A percentile compares a stretch with the other conserved stretches of the same genome.
Conservation (phyloP, 2,888 invertebrate genomes). For the Parascotia fuliginaria region DNA sequence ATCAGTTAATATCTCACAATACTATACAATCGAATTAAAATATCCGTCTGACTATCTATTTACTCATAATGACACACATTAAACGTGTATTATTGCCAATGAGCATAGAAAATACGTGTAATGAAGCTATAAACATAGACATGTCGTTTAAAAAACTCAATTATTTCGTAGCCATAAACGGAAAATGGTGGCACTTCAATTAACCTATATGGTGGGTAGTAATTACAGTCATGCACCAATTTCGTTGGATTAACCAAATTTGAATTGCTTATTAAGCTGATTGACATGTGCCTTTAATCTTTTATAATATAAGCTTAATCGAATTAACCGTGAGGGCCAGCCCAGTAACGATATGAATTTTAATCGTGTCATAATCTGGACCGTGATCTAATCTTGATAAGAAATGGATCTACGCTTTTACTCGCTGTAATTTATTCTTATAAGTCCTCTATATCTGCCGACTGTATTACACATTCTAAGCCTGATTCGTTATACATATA, state of each 20-base stretch:
- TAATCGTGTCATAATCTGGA: constrained; percentile 55
- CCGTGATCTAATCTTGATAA: constrained; percentile 62
- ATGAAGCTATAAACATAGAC: constrained; percentile 42
- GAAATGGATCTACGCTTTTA: constrained; percentile 55
- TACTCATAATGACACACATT: constrained; percentile 4
- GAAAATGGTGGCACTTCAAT: constrained; percentile 48
- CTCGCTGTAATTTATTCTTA: constrained; percentile 59
- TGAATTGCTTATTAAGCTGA: constrained; percentile 81
- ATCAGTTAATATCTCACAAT: not conserved
- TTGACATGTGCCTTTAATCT: constrained; percentile 75
- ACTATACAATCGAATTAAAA: not conserved
- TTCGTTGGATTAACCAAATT: constrained; percentile 77
- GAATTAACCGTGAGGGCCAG: constrained; percentile 50
- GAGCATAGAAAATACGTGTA: constrained; percentile 17
- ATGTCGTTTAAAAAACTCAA: constrained; percentile 32
- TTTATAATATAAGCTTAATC: constrained; percentile 63
- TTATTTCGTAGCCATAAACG: constrained; percentile 39
- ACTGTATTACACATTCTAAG: constrained; percentile 13
- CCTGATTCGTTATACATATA: constrained; percentile 20
- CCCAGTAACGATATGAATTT: constrained; percentile 48
- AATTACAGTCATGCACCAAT: constrained; percentile 61
- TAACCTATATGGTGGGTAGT: constrained; percentile 51
- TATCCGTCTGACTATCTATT: not conserved
- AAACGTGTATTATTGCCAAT: constrained; percentile 4
- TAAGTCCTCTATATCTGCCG: constrained; percentile 20